Conservation (phyloP, 2,113 vertebrate genomes). For the Seriola quinqueradiata region DNA sequence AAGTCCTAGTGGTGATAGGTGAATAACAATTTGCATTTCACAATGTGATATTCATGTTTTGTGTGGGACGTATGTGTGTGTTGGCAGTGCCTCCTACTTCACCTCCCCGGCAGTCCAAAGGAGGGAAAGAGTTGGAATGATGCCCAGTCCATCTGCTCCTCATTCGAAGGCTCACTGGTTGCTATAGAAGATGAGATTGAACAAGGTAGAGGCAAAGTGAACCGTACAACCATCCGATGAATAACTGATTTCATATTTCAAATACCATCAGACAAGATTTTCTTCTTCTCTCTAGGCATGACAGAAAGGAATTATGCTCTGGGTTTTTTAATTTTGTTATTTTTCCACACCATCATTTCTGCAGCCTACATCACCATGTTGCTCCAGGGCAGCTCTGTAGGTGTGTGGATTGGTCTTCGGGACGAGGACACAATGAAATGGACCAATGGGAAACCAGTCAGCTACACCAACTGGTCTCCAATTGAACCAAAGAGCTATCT, state of each 20-base stretch:
- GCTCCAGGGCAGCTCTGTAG: slow-evolving; percentile 87
- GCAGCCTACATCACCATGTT: slow-evolving; percentile 95
- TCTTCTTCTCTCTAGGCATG: not conserved
- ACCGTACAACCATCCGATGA: not conserved
- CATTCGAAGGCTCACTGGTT: slow-evolving; percentile 86
- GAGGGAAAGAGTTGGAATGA: slow-evolving; percentile 88
- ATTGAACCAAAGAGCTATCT: slow-evolving; percentile 79
- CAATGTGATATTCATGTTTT: slow-evolving; percentile 42
- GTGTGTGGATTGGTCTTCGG: slow-evolving; percentile 92
- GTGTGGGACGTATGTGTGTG: slow-evolving; percentile 43
- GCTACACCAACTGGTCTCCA: slow-evolving; percentile 93
- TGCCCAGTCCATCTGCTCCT: slow-evolving; percentile 88
- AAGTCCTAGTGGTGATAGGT: not conserved
- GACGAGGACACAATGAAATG: slow-evolving; percentile 87
- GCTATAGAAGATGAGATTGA: slow-evolving; percentile 90
- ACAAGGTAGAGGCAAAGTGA: slow-evolving; percentile 87
- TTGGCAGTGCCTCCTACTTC: slow-evolving; percentile 91
- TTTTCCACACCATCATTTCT: slow-evolving; percentile 32
- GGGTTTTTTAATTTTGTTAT: not conserved
- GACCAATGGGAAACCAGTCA: slow-evolving; percentile 83
- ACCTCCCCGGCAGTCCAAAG: slow-evolving; percentile 84
- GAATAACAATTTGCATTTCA: slow-evolving; percentile 37
- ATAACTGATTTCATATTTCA: not conserved
- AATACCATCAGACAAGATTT: not conserved
- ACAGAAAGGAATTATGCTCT: not conserved